phyloP scores from a whole-genome alignment of 23 tunicate genomes.

The Styela clava region DNA sequence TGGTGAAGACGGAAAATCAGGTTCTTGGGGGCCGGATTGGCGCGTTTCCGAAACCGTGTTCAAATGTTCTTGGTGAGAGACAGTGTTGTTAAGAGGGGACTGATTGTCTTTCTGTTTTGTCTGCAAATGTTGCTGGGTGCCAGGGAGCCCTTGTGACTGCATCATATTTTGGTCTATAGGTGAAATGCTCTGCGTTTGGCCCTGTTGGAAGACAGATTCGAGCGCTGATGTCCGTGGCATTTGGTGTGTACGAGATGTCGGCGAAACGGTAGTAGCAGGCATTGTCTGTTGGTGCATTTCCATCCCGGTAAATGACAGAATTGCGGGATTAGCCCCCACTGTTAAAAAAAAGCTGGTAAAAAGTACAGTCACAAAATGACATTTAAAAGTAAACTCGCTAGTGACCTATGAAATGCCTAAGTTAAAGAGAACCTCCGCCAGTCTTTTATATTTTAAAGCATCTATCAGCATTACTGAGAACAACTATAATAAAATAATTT shows the following conservation, averaged over 20 bases:
- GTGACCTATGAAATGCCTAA: too few species aligned
- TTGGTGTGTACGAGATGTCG: neutral
- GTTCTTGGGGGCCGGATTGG: neutral
- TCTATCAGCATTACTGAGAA: too few species aligned
- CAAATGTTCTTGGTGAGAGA: neutral
- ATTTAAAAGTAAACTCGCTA: too few species aligned
- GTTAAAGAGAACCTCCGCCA: too few species aligned
- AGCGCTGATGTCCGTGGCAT: slow-evolving; percentile 1
- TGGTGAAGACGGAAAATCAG: neutral
- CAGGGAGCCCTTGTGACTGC: neutral
- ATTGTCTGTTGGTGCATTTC: neutral
- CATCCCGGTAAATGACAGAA: neutral
- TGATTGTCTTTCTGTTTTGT: neutral
- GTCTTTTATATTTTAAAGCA: too few species aligned
- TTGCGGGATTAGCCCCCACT: neutral
- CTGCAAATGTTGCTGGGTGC: slow-evolving; percentile 4
- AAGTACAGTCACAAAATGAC: too few species aligned
- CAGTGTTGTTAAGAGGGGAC: neutral
- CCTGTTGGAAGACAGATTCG: slow-evolving; percentile 5
- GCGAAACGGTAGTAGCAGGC: neutral
- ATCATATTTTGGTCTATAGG: neutral
- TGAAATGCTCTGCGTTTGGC: neutral
- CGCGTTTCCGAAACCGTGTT: neutral
- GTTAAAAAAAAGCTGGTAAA: neutral
- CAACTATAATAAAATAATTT: too few species aligned